Evolutionary conservation across 1,140 invertebrate genomes (phyloP).

Genomic region (Drosophila nasuta): DNA sequence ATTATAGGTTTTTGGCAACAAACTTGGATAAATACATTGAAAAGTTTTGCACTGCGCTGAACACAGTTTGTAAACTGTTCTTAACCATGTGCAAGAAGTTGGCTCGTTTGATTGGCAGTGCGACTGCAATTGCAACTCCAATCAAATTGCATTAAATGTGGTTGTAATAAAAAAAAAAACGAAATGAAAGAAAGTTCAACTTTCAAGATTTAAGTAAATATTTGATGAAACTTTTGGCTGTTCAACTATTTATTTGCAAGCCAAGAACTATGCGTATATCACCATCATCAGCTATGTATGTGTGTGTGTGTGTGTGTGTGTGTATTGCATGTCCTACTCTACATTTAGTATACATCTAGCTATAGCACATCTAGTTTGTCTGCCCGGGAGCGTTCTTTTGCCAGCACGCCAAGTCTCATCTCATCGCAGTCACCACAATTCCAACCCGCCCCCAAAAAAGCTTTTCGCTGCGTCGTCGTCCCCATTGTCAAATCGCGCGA

Average conservation of each 20-base stretch:
- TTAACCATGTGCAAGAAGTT: not conserved
- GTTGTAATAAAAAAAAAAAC: not conserved
- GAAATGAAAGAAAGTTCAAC: too few relatives aligned
- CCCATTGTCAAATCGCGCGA: slow-evolving; percentile 74
- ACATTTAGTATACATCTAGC: slow-evolving; percentile 7
- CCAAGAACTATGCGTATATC: not conserved
- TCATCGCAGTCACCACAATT: slow-evolving; percentile 27
- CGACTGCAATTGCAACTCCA: not conserved
- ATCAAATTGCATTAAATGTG: not conserved
- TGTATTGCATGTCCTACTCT: slow-evolving; percentile 3
- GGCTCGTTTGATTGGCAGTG: not conserved
- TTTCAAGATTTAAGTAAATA: slow-evolving; percentile 27
- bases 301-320: not conserved
- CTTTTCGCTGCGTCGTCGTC: slow-evolving; percentile 13
- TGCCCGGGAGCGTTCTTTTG: slow-evolving; percentile 15
- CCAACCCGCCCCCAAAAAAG: slow-evolving; percentile 11
- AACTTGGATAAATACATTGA: too few relatives aligned
- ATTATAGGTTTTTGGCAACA: too few relatives aligned
- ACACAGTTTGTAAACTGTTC: too few relatives aligned
- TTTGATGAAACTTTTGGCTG: slow-evolving; percentile 37
- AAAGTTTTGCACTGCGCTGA: too few relatives aligned
- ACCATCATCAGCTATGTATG: slow-evolving; percentile 18
- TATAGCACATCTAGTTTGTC: slow-evolving; percentile 17
- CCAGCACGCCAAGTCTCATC: slow-evolving; percentile 31
- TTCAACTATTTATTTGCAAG: slow-evolving; percentile 35